Evolutionary conservation across 2,888 invertebrate species (phyloP).

Genomic region (Leptinotarsa tumamoca): DNA sequence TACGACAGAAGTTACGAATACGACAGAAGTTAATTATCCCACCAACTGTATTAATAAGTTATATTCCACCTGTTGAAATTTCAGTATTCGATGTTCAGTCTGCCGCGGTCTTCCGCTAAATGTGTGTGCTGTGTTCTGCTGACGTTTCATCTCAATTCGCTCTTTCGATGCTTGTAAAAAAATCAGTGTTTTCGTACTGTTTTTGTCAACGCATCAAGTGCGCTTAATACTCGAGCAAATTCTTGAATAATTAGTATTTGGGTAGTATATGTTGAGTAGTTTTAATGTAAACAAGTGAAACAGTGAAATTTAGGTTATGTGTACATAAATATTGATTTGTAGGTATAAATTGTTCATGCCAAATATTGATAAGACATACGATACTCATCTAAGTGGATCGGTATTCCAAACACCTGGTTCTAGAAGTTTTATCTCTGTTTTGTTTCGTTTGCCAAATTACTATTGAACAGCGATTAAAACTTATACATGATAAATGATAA

Average conservation of each 20-base stretch:
- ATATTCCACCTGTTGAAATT: slow-evolving; percentile 14
- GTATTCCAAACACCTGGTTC: slow-evolving; percentile 1
- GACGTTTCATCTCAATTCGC: not conserved
- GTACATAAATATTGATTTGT: slow-evolving; percentile 12
- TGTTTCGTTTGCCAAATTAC: not conserved
- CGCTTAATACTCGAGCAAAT: not conserved
- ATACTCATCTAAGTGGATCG: not conserved
- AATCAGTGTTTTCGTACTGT: not conserved
- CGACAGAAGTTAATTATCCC: not conserved
- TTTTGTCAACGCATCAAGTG: not conserved
- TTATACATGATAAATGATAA: not conserved
- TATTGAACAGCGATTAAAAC: not conserved
- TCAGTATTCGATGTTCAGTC: not conserved
- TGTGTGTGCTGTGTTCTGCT: not conserved
- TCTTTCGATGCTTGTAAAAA: not conserved
- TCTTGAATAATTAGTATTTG: not conserved
- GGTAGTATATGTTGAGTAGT: not conserved
- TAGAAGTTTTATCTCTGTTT: not conserved
- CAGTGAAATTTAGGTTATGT: slow-evolving; percentile 26
- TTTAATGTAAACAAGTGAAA: slow-evolving; percentile 3
- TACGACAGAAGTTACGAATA: not conserved
- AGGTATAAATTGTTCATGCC: not conserved
- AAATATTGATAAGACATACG: not conserved
- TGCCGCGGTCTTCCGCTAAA: not conserved
- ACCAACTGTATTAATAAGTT: slow-evolving; percentile 5